Conservation (phyloP, 2,113 vertebrate genomes). For the Mola mola region DNA sequence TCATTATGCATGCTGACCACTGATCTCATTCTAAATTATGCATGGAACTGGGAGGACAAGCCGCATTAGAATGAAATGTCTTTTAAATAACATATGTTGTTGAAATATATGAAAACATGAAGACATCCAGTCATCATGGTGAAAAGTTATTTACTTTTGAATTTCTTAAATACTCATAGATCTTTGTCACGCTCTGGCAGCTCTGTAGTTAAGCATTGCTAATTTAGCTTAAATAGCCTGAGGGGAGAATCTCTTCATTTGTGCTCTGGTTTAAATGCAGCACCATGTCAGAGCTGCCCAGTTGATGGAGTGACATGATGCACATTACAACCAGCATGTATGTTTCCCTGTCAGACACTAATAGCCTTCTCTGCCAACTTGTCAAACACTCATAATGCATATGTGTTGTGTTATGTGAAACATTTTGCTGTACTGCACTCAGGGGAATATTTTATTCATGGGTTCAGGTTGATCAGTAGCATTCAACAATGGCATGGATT, state of each 20-base stretch:
- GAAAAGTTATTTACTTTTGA: too few species aligned
- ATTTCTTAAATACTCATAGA: too few species aligned
- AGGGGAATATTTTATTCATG: conserved; percentile 70
- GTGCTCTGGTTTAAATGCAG: conserved; percentile 13
- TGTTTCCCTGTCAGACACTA: conserved; percentile 35
- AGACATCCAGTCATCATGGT: conserved; percentile 1
- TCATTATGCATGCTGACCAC: conserved; percentile 55
- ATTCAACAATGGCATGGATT: conserved; percentile 63
- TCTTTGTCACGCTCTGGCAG: not conserved
- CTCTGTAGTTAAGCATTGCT: conserved; percentile 6
- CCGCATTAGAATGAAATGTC: too few species aligned
- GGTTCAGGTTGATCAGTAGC: conserved; percentile 61
- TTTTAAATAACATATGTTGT: too few species aligned
- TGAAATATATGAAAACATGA: too few species aligned
- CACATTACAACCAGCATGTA: conserved; percentile 28
- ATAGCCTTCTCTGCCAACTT: conserved; percentile 40
- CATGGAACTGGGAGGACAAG: conserved; percentile 29
- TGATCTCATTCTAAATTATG: conserved; percentile 61
- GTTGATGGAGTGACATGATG: conserved; percentile 28
- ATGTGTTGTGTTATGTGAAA: conserved; percentile 25
- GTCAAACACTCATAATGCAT: conserved; percentile 42
- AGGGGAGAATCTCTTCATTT: conserved; percentile 1
- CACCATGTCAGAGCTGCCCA: conserved; percentile 14
- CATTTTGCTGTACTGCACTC: conserved; percentile 29
- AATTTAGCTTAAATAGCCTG: conserved; percentile 25